Evolutionary conservation across 1,140 invertebrate species (phyloP), one percentile per base, ranked within the genome.

Genomic region (Halyomorpha halys): DNA sequence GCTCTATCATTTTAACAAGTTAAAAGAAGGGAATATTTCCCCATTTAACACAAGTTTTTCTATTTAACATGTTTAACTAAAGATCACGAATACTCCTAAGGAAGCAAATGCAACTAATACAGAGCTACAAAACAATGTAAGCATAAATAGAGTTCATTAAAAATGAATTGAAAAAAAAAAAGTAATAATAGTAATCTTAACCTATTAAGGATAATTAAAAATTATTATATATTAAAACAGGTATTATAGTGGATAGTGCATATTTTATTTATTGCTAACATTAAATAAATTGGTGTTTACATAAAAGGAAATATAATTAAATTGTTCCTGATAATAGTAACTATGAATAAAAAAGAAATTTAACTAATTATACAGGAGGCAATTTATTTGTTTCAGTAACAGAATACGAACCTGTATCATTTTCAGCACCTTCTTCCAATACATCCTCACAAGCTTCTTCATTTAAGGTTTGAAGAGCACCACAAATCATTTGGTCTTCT

Each of bases 401-500:
- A 23, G 23, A 25, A 34, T 39, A 60, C 59, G 18, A 16, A 60
- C 59, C 59, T 60, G 30, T 18, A 34, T 44, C n/a, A 19, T 60
- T 25, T 8, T 60, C 59, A 19, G 11, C 18, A 14, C 59, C 39
- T 44, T 60, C 80, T 61, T 83, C 81, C 62, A 89, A 73, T 21
- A 89, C 87, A 77, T 94, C 91, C 76, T 94, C 91, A 74, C 86
- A 83, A 0, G 91, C 91, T 75, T 94, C 91, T 78, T 94, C 91
- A 72, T 92, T 94, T 4, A 95, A 78, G 0, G 91, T 91, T 76
- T 94, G 90, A 39, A 95, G 75, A 0, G 90, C 91, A 64, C 91
- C 91, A 73, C 89, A 91, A 69, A 95, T 94, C 89, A 94, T 91
- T 75, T 93, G 90, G 72, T 94, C 90, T 76, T 95, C 91, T 66